Base-by-base conservation (phyloP, 1,140 invertebrate genomes). In the Gerris buenoi region DNA sequence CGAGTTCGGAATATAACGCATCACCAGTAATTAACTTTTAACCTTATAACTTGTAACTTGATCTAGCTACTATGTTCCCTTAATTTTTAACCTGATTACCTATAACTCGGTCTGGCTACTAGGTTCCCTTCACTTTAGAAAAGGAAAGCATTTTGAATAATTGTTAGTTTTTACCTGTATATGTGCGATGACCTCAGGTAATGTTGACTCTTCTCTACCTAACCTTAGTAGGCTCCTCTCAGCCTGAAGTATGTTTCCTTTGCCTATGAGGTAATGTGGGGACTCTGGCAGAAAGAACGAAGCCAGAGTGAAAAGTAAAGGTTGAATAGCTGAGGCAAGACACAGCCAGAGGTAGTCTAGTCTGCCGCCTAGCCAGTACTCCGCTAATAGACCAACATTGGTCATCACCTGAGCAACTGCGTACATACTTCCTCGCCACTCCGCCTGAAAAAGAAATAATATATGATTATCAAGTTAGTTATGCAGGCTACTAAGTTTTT, bases 221-320 rank as follows among this genome's bases (percentile, higher is more conserved):
- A 73, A 64, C 68, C 68, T 70, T 1, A 28, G 13, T 18, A 91
- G 74, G 0, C 84, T 81, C 61, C 76, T 76, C 46, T 80, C 78
- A 0, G 89, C 89, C 67, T 85, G 81, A 5, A 81, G 76, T 18
- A 79, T 77, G 25, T 80, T 74, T 1, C 83, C 81, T n/a, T 81
- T 82, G 64, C 81, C 81, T 0, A 83, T 77, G 27, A 84, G 79
- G 71, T 84, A 91, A 70, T 90, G 85, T 0, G 91, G 89, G 13
- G 89, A 89, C 76, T 93, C 90, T 0, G 89, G 88, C 79, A 90
- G 85, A 71, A 82, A 85, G 56, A 78, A 78, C 74, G 89, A 86
- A 1, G 81, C 82, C 0, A 86, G 68, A 14, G 86, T 79, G 68
- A 87, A 85, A 1, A 86, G 69, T 0, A 84, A 74, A 0, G 86